phyloP scores from a whole-genome alignment of 1,140 invertebrate species.

The Drosophila ananassae region DNA sequence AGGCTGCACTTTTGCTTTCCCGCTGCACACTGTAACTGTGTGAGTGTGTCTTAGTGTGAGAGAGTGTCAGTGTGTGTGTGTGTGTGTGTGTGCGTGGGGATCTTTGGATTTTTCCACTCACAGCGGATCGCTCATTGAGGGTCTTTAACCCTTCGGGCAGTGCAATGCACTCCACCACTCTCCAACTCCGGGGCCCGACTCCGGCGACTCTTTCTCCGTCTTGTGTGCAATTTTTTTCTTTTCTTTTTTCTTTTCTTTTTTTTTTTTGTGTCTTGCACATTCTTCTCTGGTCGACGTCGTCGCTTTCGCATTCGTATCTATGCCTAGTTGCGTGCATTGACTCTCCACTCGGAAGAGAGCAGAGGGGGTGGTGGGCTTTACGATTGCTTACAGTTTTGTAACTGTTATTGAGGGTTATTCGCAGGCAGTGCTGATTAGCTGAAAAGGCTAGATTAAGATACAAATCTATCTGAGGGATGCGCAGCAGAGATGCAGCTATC shows the following conservation, averaged over 20 bases:
- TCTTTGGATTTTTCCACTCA: conserved; percentile 78
- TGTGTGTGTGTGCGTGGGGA: conserved; percentile 37
- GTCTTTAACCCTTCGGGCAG: conserved; percentile 82
- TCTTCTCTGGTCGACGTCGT: conserved; percentile 51
- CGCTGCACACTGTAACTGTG: conserved; percentile 51
- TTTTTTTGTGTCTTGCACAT: conserved; percentile 63
- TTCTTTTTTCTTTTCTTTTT: conserved; percentile 36
- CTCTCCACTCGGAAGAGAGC: conserved; percentile 23
- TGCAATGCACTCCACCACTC: conserved; percentile 74
- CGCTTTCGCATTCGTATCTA: conserved; percentile 49
- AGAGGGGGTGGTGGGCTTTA: conserved; percentile 40
- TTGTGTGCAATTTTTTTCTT: conserved; percentile 63
- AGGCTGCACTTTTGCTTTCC: conserved; percentile 79
- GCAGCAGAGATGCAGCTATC: background rate
- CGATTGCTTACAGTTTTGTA: conserved; percentile 81
- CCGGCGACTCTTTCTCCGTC: conserved; percentile 11
- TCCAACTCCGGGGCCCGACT: conserved; percentile 26
- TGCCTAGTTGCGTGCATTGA: conserved; percentile 76
- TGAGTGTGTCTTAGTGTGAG: conserved; percentile 9
- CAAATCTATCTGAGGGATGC: background rate
- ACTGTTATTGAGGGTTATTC: conserved; percentile 81
- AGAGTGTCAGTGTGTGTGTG: conserved; percentile 15
- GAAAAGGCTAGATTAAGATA: background rate
- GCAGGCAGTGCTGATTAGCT: conserved; percentile 39
- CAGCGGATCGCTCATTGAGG: conserved; percentile 63